Evolutionary conservation across 2,888 invertebrate genomes (phyloP), one percentile per base, ranked within the genome.

Genomic region (Eilema caniola): DNA sequence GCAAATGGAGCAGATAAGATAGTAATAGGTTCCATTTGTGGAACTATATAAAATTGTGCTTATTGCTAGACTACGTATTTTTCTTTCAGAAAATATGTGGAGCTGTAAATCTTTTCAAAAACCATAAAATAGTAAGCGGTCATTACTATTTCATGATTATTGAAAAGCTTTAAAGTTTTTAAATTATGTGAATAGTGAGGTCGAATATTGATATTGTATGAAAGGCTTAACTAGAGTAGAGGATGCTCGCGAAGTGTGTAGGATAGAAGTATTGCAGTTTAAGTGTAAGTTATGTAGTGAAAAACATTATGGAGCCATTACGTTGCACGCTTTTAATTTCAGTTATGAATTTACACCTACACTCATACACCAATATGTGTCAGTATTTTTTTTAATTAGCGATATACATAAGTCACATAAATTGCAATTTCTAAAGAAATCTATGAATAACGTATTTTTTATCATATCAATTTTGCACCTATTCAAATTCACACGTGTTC

Each of bases 1-100:
- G 79, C 86, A 90, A 79, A 80, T 75, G 66, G 74, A 71, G 66
- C 72, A 80, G 82, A 83, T 77, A 76, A 53, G 77, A 73, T 68
- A 73, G 69, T 69, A 66, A 69, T 10, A 1, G 31, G 20, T 61
- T 61, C 33, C 16, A 16, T 60, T 14, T 59, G 57, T 25, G 57
- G 20, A 47, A 24, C 57, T 14, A 59, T 24, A 24, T 23, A 23
- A 37, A 62, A 62, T 37, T 33, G 31, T 33, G 8, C 8, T 33
- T 33, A 33, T 33, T 33, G 31, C 14, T 25, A 23, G 11, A 25
- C 25, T 59, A 59, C 2, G n/a, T 12, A 16, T 25, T 62, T 67
- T 61, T 62, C 23, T 14, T 7, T n/a, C 8, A 53, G 53, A 5
- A 10, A 8, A 20, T 0, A n/a, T n/a, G n/a, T n/a, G n/a, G n/a